These are phyloP conservation scores for Trogon surrucura DNA, from an alignment of 2,113 vertebrate species.

Conservation along the genomic window DNA sequence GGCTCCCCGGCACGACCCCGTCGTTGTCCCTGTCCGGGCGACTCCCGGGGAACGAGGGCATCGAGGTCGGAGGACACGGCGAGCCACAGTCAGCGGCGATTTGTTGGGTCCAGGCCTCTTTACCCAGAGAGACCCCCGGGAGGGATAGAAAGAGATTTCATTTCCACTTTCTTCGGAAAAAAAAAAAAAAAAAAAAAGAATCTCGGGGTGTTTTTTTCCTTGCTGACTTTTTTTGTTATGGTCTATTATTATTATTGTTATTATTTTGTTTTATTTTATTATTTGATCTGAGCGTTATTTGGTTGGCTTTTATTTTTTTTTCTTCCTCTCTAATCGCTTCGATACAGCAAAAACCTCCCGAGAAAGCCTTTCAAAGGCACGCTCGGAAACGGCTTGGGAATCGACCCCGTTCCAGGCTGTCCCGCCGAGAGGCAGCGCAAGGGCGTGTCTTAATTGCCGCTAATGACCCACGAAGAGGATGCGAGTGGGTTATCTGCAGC, in stretches of 20 bases:
- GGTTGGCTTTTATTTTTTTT: not conserved
- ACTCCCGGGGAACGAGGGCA: not conserved
- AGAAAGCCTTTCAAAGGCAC: not conserved
- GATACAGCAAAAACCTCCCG: not conserved
- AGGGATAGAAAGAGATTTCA: not conserved
- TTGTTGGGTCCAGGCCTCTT: too few species aligned
- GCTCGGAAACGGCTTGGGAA: not conserved
- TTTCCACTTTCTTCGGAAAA: not conserved
- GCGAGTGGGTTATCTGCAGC: not conserved
- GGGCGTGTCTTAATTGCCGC: slow-evolving; percentile 15
- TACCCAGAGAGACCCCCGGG: too few species aligned
- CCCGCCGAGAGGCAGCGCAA: not conserved
- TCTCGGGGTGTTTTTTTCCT: not conserved
- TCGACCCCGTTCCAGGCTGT: not conserved
- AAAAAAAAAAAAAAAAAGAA: accelerated
- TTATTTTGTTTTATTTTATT: not conserved
- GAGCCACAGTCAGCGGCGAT: too few species aligned
- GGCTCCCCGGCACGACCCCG: too few species aligned
- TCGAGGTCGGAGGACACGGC: not conserved
- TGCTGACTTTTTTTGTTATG: not conserved
- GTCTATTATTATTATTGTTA: too few species aligned
- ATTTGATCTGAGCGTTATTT: not conserved
- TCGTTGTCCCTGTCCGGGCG: not conserved
- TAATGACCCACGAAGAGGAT: slow-evolving; percentile 4
- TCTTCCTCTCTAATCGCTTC: too few species aligned